Base-by-base conservation (phyloP, 2,113 vertebrate genomes). In the Glaucidium brasilianum region DNA sequence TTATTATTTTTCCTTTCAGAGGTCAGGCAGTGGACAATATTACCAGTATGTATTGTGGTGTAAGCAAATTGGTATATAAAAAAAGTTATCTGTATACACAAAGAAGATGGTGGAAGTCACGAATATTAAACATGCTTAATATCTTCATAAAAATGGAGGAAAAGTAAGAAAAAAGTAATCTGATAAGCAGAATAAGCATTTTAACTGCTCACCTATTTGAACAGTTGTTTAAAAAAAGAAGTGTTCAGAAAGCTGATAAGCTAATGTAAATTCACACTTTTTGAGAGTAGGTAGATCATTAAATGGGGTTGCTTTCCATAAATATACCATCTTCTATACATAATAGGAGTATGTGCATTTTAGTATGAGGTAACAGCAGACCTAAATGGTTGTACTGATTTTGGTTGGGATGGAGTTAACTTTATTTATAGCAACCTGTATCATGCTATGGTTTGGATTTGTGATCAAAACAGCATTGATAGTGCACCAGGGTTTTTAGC, bases 1-100 rank as follows among this genome's bases (percentile, higher is more conserved):
- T 99, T 98, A 99, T 99, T 99, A 99, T 98, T 99, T 98, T 98
- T 98, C 98, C 98, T 99, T 99, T 99, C 98, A 98, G 98, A 98
- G 98, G 98, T 98, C 98, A 99, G 98, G 97, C 98, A 96, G 87
- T 98, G 96, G 96, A 96, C 98, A 98, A 95, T 98, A 98, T 98
- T 98, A 98, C 95, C 97, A 97, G 95, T 95, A 95, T 88, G 91
- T 98, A 97, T 97, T 98, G 98, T 96, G 96, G 90, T 95, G 85
- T 95, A 96, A 96, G 96, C 89, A 97, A 98, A 98, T 95, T 92
- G 93, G 64, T 79, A 85, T 95, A 96, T 97, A 90, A 97, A 97
- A 97, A 95, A 97, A 72, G 89, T 97, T 94, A 98, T 98, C 98
- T 97, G 96, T 97, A 91, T 91, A 96, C 94, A 92, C 90, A 97